Percentiles rank a stretch among this genome's conserved stretches.
Conservation (phyloP, 2,888 invertebrate species). For the Synanthedon formicaeformis region DNA sequence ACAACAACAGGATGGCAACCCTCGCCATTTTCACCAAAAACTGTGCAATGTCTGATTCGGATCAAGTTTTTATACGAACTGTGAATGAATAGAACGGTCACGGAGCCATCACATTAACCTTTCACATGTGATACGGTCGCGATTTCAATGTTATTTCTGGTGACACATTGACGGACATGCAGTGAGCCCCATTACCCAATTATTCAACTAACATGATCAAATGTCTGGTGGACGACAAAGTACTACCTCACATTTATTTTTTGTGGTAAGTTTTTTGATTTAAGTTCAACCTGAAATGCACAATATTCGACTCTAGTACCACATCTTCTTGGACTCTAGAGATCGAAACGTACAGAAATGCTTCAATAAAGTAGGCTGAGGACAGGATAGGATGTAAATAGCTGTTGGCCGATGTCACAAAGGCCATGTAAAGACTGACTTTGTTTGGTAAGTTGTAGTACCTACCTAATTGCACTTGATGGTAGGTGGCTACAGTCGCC, state of each 20-base stretch:
- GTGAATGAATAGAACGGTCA: slow-evolving; percentile 5
- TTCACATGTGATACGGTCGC: slow-evolving; percentile 6
- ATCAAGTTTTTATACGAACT: slow-evolving; percentile 1
- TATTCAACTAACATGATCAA: background rate
- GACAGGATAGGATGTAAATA: too few species aligned
- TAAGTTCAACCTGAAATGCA: too few species aligned
- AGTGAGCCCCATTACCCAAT: slow-evolving; percentile 1
- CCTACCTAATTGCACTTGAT: too few species aligned
- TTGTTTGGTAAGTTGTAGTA: too few species aligned
- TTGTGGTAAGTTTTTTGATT: too few species aligned
- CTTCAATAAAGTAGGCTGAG: too few species aligned
- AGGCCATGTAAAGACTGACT: too few species aligned
- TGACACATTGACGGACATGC: slow-evolving; percentile 8
- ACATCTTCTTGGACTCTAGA: background rate
- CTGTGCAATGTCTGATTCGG: background rate
- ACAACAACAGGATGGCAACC: slow-evolving; percentile 2
- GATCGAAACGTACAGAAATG: too few species aligned
- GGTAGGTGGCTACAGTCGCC: too few species aligned
- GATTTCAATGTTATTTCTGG: slow-evolving; percentile 5
- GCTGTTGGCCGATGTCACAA: too few species aligned
- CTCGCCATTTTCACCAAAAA: slow-evolving; percentile 8
- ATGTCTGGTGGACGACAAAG: background rate
- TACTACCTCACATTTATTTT: too few species aligned
- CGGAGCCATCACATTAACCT: slow-evolving; percentile 6
- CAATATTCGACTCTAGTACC: background rate